Evolutionary conservation across 2,113 vertebrate species (phyloP), one percentile per base, ranked within the genome.

Genomic region (Corythornis cristatus): DNA sequence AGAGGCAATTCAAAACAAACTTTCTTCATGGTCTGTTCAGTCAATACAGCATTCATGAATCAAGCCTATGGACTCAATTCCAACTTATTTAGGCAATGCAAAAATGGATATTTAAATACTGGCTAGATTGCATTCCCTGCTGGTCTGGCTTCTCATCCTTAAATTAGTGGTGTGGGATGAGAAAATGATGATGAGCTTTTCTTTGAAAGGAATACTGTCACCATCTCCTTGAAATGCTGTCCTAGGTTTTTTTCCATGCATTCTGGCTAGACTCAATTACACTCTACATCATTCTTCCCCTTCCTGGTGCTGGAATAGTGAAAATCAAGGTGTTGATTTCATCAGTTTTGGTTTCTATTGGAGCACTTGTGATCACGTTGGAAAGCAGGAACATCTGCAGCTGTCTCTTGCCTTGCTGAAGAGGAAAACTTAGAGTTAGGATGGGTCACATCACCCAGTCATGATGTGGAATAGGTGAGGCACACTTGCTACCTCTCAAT

Each of bases 31-130:
- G 91, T 75, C 79, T 51, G 42, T 86, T 83, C n/a, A 92, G 89
- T 93, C 95, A 94, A 93, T 89, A 79, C 88, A 96, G 83, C 56
- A 61, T 95, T 97, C 91, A 87, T 96, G 93, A 96, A 96, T 92
- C 93, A 90, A 97, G 75, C 91, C 88, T 95, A 16, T 53, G 53
- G 88, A 91, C 74, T 96, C 65, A 74, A 54, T 93, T 94, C 61
- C 43, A 33, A 60, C 26, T 88, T 89, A 65, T 5, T 90, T 93
- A 86, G 76, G 48, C 62, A 96, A 93, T 94, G 78, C 77, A 79
- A 50, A 96, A 89, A 71, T 45, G 88, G 33, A 6, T 91, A 85
- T 81, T 94, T 95, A 77, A 93, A 50, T 71, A 61, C n/a, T 65
- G 51, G 76, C 65, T 91, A 74, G 10, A 57, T 95, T 95, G 26